Evolutionary conservation across 1,140 invertebrate genomes (phyloP), one percentile per base, ranked within the genome.

Genomic region (Drosophila ohnishii): DNA sequence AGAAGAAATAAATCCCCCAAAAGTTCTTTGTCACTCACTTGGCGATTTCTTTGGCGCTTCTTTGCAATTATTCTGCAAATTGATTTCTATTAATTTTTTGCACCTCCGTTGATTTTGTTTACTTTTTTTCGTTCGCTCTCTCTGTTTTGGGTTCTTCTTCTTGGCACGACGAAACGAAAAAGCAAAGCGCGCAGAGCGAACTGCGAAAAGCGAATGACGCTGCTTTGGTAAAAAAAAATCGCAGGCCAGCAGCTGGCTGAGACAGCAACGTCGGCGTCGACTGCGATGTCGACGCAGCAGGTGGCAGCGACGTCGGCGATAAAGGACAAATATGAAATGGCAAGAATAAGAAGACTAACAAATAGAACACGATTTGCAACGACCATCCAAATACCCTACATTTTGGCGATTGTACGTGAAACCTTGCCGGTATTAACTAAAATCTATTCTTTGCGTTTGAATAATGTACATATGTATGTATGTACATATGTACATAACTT

Each of bases 241-340:
- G 56, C 56, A 64, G 56, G 64, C 53, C 32, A 47, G 72, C 48
- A 58, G 55, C 10, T 37, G 37, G 22, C 30, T 40, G 28, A n/a
- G 32, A 34, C 58, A 22, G 34, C 44, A 28, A 13, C 63, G 53
- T 8, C 55, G 34, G 9, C 75, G 47, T 4, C 62, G 30, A 7
- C 59, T 28, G 44, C 56, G 30, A 14, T 16, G 55, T 10, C 65
- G 47, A 25, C 65, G 65, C 60, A 59, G 73, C 53, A 62, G 66
- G 62, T 44, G 57, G 53, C 55, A 35, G 65, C 25, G 44, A 34
- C 50, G 42, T 39, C 57, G 16, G 48, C 64, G 75, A 77, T 56
- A 77, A 77, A 70, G 74, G 74, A 77, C 57, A 77, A 57, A 76
- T 40, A 59, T 61, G 56, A 59, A 39, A 66, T 51, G 75, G 51